phyloP scores from a whole-genome alignment of 1,140 invertebrate genomes.

The Papilio machaon region DNA sequence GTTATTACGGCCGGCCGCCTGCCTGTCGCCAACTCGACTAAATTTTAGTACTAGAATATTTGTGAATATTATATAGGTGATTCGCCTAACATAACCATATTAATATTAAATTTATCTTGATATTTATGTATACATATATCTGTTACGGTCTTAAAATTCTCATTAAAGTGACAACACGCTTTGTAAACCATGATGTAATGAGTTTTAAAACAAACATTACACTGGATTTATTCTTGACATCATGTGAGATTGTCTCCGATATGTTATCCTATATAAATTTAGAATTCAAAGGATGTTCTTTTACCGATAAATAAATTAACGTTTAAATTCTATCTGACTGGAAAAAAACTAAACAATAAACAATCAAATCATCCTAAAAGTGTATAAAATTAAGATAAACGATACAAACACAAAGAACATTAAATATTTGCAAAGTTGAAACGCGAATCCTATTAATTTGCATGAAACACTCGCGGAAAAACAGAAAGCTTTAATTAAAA shows the following conservation, averaged over 20 bases:
- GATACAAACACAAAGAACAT: not conserved
- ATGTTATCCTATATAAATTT: not conserved
- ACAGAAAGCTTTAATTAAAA: not conserved
- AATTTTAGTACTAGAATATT: no score
- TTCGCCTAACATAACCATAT: no score
- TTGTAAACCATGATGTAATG: not conserved
- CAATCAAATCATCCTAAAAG: not conserved
- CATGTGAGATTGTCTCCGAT: not conserved
- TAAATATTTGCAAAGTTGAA: not conserved
- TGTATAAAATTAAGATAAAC: not conserved
- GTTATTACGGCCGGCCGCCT: no score
- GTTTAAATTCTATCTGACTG: not conserved
- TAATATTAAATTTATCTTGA: not conserved
- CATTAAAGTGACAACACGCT: not conserved
- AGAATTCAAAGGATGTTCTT: not conserved
- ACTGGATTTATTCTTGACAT: not conserved
- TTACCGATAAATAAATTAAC: not conserved
- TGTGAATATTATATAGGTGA: not conserved
- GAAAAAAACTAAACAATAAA: not conserved
- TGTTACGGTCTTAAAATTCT: not conserved
- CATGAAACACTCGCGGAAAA: not conserved
- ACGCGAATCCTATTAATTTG: not conserved
- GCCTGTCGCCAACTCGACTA: no score
- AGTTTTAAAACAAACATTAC: constrained; percentile 1
- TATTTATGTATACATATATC: not conserved